A percentile compares a stretch with the other conserved stretches of the same genome.
Evolutionary conservation across 30 jellyfish, hydroid and myxozoan genomes (phyloP).

Genomic region (Pelagia noctiluca): DNA sequence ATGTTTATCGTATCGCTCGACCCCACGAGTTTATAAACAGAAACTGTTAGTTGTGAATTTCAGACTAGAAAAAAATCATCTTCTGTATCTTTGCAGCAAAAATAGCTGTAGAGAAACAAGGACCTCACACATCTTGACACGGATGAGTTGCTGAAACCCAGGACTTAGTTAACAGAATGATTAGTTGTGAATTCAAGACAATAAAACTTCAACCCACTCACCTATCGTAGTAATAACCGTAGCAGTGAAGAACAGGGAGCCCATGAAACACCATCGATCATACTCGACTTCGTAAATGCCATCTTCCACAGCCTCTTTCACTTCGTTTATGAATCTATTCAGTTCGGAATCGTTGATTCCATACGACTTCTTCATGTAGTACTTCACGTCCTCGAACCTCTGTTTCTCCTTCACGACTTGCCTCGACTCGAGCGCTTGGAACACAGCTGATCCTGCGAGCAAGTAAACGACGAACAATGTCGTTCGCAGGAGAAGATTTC

Average conservation of each 20-base stretch:
- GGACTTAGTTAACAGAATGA: too few relatives aligned
- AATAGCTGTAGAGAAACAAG: too few relatives aligned
- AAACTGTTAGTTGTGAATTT: too few relatives aligned
- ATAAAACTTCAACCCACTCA: too few relatives aligned
- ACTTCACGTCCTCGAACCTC: constrained; percentile 74
- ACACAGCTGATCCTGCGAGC: constrained; percentile 91
- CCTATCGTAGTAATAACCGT: constrained; percentile 95
- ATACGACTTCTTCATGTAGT: constrained; percentile 60
- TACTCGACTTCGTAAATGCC: constrained; percentile 86
- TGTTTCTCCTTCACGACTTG: constrained; percentile 62
- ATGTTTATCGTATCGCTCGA: too few relatives aligned
- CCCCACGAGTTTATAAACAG: too few relatives aligned
- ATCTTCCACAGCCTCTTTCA: constrained; percentile 82
- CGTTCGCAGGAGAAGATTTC: constrained; percentile 78
- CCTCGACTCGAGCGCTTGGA: constrained; percentile 81
- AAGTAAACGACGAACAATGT: constrained; percentile 68
- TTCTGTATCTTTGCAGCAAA: too few relatives aligned
- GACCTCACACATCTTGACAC: too few relatives aligned
- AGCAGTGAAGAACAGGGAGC: constrained; percentile 89
- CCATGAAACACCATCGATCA: constrained; percentile 96
- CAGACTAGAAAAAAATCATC: too few relatives aligned
- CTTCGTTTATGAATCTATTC: constrained; percentile 65
- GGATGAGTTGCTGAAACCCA: too few relatives aligned
- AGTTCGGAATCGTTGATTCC: constrained; percentile 87
- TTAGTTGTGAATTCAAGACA: too few relatives aligned